Evolutionary conservation across 1,140 invertebrate species (phyloP).

Genomic region (Saccostrea glomerata): DNA sequence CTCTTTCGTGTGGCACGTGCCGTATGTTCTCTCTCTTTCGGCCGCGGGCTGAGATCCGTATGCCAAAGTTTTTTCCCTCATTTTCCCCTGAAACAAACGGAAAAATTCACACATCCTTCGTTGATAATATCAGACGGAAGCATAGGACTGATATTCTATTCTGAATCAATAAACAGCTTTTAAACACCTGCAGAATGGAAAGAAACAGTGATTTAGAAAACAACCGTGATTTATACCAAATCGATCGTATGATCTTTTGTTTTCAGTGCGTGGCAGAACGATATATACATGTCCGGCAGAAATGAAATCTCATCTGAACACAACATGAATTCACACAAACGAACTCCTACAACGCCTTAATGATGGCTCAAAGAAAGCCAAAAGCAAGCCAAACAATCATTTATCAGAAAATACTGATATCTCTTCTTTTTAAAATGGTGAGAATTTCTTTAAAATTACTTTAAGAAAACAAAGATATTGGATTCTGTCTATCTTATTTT

Average conservation of each 20-base stretch:
- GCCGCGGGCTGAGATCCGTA: not conserved
- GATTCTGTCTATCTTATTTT: too few relatives aligned
- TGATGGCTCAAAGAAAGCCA: not conserved
- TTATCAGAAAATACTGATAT: not conserved
- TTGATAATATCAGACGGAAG: slow-evolving; percentile 17
- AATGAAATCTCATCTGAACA: slow-evolving; percentile 28
- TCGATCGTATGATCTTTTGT: slow-evolving; percentile 11
- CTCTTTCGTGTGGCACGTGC: slow-evolving; percentile 2
- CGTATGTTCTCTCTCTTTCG: not conserved
- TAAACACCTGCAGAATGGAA: slow-evolving; percentile 33
- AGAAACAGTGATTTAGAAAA: slow-evolving; percentile 28
- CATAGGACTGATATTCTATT: not conserved
- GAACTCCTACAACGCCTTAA: not conserved
- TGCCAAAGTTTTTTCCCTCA: not conserved
- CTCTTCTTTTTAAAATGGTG: too few relatives aligned
- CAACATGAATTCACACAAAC: not conserved
- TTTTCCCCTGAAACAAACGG: slow-evolving; percentile 5
- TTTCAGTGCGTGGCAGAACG: not conserved
- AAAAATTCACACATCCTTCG: not conserved
- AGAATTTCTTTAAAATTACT: too few relatives aligned
- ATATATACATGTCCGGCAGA: not conserved
- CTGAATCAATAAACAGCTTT: slow-evolving; percentile 33
- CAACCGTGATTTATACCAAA: slow-evolving; percentile 22
- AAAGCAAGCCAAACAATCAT: not conserved
- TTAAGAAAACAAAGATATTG: too few relatives aligned